Percentiles rank a stretch among this genome's conserved stretches.
phyloP scores from a whole-genome alignment of 1,140 invertebrate genomes.

The Drosophila melanica region DNA sequence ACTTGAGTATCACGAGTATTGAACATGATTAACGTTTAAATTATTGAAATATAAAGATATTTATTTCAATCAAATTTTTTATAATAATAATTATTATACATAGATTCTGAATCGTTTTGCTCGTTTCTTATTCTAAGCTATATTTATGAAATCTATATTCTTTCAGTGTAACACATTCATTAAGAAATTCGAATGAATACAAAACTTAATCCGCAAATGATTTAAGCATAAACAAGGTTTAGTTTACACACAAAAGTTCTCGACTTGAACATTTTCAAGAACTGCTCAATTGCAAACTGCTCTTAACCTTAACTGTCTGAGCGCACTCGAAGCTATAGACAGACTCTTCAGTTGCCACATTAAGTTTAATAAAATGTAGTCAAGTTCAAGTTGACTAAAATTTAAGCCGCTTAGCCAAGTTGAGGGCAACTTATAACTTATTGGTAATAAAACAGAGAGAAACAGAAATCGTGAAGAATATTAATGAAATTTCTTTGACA shows the following conservation, averaged over 20 bases:
- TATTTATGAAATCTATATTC: no score
- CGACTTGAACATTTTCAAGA: constrained; percentile 15
- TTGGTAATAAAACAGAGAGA: not conserved
- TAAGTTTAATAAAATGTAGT: constrained; percentile 18
- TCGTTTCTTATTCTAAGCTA: no score
- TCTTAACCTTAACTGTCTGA: constrained; percentile 38
- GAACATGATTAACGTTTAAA: not conserved
- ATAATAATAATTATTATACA: no score
- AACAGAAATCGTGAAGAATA: not conserved
- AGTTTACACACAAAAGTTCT: not conserved
- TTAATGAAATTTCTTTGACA: not conserved
- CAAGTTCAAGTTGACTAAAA: constrained; percentile 29
- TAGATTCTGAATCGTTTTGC: no score
- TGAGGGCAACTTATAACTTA: not conserved
- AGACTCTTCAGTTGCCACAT: constrained; percentile 17
- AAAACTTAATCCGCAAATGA: no score
- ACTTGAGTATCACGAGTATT: not conserved
- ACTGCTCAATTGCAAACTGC: constrained; percentile 35
- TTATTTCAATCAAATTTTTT: no score
- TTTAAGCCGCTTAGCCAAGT: constrained; percentile 11
- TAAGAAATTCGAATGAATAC: no score
- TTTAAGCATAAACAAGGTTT: not conserved
- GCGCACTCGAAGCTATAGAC: constrained; percentile 12
- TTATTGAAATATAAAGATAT: no score
- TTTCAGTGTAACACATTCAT: no score